Evolutionary conservation across 2,113 vertebrate genomes (phyloP), one percentile per base, ranked within the genome.

Genomic region (Mobula birostris): DNA sequence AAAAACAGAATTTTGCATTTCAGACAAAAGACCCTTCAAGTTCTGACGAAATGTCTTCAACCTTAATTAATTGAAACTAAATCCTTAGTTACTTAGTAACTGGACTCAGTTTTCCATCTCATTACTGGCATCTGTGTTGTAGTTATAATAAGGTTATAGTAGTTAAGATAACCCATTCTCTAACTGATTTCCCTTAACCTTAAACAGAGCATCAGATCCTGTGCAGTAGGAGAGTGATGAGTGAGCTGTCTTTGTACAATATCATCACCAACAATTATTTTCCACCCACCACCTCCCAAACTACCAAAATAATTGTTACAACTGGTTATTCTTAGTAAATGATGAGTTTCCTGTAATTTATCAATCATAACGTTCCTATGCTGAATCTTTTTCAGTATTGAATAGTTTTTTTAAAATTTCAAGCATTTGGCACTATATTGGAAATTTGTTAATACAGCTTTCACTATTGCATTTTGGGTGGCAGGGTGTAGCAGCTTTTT

Each of bases 321-420:
- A 66, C 85, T 88, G 85, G 83, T 90, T 63, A 90, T 68, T 90
- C 85, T 32, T 90, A 32, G 61, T 15, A n/a, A n/a, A 56, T 56
- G 68, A 74, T 93, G 36, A 24, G 66, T 29, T 93, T 74, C 11
- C 91, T 74, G 40, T 74, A 93, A 74, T 93, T 74, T 27, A n/a
- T 2, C 91, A 93, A 70, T 40, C n/a, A 36, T 91, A 29, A 76
- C 29, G 27, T 76, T 93, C 72, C 40, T n/a, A 66, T 66, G 29
- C 29, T 66, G 58, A 90, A 56, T 56, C 36, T 74, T 29, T 40
- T 93, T 56, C 74, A 93, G 2, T 56, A 29, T 74, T 27, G 19
- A 72, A 74, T 40, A 72, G 66, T 27, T 93, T 92, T 93, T 93
- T 29, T 48, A 56, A 48, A 48, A 48, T 0, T 48, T 72, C 36